phyloP scores from a whole-genome alignment of 2,113 vertebrate species.

The Micronycteris hirsuta region DNA sequence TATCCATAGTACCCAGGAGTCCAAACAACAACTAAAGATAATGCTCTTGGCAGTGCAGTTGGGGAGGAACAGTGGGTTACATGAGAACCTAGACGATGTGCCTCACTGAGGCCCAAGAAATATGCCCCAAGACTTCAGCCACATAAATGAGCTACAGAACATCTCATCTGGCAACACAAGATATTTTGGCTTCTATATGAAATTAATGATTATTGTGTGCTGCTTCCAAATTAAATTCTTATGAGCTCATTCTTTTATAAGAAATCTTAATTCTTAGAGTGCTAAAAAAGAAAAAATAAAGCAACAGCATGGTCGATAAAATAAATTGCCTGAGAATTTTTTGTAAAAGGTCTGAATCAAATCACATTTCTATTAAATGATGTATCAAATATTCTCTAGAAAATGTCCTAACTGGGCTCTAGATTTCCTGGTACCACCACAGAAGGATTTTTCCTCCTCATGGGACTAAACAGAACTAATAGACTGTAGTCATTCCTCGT shows the following conservation, averaged over 20 bases:
- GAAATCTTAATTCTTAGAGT: neutral
- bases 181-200: neutral
- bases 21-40: neutral
- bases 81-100: neutral
- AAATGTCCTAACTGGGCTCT: neutral
- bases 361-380: neutral
- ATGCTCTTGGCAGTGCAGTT: neutral
- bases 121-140: neutral
- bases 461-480: neutral
- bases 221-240: constrained; percentile 35
- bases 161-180: neutral
- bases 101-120: neutral
- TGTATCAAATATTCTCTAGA: neutral
- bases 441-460: neutral
- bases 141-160: neutral
- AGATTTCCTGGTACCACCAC: neutral
- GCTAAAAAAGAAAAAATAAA: constrained; percentile 14
- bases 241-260: constrained; percentile 17
- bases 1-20: neutral
- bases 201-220: neutral
- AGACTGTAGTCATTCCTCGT: neutral
- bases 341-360: neutral
- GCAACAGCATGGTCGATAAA: neutral
- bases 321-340: neutral
- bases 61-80: neutral